phyloP scores from a whole-genome alignment of 2,888 invertebrate species.

The Alloplasta piceator region DNA sequence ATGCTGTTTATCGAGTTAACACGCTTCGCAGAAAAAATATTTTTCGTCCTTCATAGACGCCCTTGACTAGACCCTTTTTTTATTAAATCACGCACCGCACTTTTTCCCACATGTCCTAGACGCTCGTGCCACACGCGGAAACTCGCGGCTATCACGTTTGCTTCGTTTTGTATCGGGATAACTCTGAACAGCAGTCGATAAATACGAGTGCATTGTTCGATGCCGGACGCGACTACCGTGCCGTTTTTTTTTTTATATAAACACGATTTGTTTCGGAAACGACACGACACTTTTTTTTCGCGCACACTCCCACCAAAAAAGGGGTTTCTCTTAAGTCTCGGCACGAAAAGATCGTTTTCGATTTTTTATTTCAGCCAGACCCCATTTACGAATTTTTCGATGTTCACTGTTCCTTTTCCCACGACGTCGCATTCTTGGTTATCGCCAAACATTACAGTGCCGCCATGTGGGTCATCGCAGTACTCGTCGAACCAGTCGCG shows the following conservation, averaged over 20 bases:
- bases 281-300: slow-evolving; percentile 58
- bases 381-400: slow-evolving; percentile 4
- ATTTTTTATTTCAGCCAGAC: background rate
- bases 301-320: slow-evolving; percentile 61
- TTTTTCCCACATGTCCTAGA: slow-evolving; percentile 23
- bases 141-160: too few relatives aligned
- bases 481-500: slow-evolving; percentile 51
- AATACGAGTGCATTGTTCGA: slow-evolving; percentile 6
- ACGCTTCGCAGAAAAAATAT: slow-evolving; percentile 30
- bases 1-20: slow-evolving; percentile 9
- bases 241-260: slow-evolving; percentile 55
- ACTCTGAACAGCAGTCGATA: slow-evolving; percentile 39
- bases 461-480: slow-evolving; percentile 45
- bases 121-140: too few relatives aligned
- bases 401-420: slow-evolving; percentile 55
- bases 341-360: slow-evolving; percentile 19
- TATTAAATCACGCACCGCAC: slow-evolving; percentile 36
- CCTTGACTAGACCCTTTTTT: slow-evolving; percentile 38
- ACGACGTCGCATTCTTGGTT: slow-evolving; percentile 54
- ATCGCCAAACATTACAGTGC: slow-evolving; percentile 45
- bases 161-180: slow-evolving; percentile 6
- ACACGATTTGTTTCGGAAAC: slow-evolving; percentile 63
- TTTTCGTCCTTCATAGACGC: background rate
- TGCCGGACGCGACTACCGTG: slow-evolving; percentile 41
- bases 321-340: slow-evolving; percentile 49